Conservation (phyloP, 2,797 vertebrate species). For the Orestias chungarensis region DNA sequence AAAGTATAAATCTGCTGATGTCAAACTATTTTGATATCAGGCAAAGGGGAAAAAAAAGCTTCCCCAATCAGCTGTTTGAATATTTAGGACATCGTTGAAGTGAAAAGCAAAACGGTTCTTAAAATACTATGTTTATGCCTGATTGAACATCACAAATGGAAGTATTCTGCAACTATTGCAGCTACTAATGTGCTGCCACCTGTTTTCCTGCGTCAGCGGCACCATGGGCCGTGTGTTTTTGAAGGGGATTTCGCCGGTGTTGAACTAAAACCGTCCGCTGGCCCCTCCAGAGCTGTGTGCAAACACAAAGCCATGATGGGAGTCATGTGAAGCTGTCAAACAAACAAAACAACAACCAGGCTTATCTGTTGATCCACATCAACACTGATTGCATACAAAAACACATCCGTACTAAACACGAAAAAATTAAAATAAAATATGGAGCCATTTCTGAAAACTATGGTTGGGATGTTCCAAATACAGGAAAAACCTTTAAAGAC, state of each 20-base stretch:
- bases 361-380: constrained; percentile 33
- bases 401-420: not conserved
- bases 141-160: not conserved
- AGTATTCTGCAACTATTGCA: not conserved
- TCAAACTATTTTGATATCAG: not conserved
- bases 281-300: constrained; percentile 36
- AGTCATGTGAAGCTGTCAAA: constrained; percentile 67
- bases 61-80: not conserved
- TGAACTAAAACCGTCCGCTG: constrained; percentile 36
- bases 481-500: not conserved
- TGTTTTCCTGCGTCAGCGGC: constrained; percentile 32
- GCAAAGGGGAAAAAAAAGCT: not conserved
- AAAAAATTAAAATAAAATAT: constrained; percentile 4
- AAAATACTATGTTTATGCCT: not conserved
- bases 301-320: constrained; percentile 54
- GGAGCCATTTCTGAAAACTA: not conserved
- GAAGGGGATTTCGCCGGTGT: constrained; percentile 19
- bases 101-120: not conserved
- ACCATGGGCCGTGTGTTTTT: constrained; percentile 13
- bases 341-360: constrained; percentile 60
- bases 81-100: not conserved
- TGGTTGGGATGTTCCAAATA: not conserved
- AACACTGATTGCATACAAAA: constrained; percentile 40
- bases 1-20: constrained; percentile 28
- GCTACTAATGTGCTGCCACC: not conserved